Conservation (phyloP, 1,140 invertebrate genomes). For the Halyomorpha halys region DNA sequence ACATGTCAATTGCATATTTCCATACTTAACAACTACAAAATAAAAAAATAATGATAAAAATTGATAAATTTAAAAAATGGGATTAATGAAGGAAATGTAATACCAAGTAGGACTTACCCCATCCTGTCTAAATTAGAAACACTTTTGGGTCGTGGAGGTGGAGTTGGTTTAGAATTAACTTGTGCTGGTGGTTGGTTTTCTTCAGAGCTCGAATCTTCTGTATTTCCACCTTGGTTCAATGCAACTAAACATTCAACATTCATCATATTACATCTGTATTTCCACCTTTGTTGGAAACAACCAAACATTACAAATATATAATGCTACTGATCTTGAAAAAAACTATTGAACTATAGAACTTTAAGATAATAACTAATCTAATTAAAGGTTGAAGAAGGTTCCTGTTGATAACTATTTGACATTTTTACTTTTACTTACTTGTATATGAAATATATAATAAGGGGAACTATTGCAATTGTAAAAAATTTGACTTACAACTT, state of each 20-base stretch:
- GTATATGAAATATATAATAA: no score
- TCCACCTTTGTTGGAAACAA: no score
- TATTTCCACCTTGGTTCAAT: conserved; percentile 49
- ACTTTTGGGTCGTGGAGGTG: conserved; percentile 38
- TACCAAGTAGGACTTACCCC: conserved; percentile 31
- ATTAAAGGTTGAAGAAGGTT: no score
- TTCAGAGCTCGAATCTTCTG: conserved; percentile 68
- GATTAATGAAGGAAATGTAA: not conserved
- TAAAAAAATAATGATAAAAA: not conserved
- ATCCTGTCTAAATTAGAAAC: conserved; percentile 30
- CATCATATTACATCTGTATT: not conserved
- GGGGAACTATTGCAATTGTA: no score
- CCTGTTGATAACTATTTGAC: no score
- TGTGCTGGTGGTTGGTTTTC: conserved; percentile 38
- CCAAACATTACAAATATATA: no score
- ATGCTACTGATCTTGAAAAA: no score
- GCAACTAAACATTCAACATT: conserved; percentile 37
- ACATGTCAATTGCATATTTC: not conserved
- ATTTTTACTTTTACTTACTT: no score
- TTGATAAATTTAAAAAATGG: not conserved
- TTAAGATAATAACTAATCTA: no score
- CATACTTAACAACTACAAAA: not conserved
- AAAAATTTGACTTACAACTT: no score
- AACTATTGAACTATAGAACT: no score
- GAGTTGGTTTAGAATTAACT: conserved; percentile 33